A percentile compares a stretch with the other conserved stretches of the same genome.
Evolutionary conservation across 1,140 invertebrate species (phyloP).

Genomic region (Zeugodacus cucurbitae): DNA sequence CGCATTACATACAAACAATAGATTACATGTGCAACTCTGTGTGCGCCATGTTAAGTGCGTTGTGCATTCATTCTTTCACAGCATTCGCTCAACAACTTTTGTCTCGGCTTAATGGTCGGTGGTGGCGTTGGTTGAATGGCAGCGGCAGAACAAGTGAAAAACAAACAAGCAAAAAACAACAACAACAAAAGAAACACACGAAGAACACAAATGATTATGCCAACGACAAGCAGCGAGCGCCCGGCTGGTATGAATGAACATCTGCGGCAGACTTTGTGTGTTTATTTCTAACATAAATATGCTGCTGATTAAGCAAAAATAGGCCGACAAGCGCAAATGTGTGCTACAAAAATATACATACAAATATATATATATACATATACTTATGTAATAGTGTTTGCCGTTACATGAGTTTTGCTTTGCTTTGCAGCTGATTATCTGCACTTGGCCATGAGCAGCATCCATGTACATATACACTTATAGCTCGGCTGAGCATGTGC

Average conservation of each 20-base stretch:
- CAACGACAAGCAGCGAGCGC: neutral
- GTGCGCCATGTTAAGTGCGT: neutral
- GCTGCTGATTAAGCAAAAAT: neutral
- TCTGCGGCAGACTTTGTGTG: neutral
- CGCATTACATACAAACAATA: no score
- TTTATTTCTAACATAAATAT: neutral
- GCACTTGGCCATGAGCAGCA: conserved; percentile 8
- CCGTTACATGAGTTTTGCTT: neutral
- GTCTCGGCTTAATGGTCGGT: neutral
- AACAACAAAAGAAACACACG: no score
- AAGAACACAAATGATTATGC: neutral
- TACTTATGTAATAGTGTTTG: neutral
- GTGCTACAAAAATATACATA: neutral
- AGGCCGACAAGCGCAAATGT: neutral
- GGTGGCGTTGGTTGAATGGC: neutral
- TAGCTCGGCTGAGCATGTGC: neutral
- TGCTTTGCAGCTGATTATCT: conserved; percentile 21
- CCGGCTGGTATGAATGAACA: neutral
- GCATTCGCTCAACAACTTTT: neutral
- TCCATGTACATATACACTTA: neutral
- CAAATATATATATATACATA: neutral
- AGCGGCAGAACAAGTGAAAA: no score
- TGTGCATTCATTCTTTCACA: neutral
- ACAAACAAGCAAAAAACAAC: no score
- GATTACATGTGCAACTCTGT: neutral